These are phyloP conservation scores for Epinephelus fuscoguttatus DNA, from an alignment of 2,113 vertebrate species.

Conservation along the genomic window DNA sequence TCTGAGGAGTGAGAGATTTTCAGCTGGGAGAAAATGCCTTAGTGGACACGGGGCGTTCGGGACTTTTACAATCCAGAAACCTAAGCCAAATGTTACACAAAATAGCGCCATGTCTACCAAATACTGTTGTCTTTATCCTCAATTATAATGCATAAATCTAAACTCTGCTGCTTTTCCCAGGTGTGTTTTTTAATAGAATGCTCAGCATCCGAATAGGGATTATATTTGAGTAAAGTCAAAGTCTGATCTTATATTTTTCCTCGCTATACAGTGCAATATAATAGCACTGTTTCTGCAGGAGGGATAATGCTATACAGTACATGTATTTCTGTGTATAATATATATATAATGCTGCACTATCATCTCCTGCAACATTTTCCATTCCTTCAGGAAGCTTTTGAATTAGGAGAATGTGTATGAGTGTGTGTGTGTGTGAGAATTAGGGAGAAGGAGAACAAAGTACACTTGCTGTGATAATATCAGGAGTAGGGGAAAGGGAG, in stretches of 20 bases:
- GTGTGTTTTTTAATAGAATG: background rate
- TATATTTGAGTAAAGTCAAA: background rate
- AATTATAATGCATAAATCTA: background rate
- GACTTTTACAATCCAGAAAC: background rate
- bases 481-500: slow-evolving; percentile 12
- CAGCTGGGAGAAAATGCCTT: too few species aligned
- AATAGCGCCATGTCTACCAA: background rate
- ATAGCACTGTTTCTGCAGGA: background rate
- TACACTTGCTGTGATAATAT: slow-evolving; percentile 53
- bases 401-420: background rate
- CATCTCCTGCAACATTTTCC: background rate
- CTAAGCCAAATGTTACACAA: background rate
- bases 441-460: background rate
- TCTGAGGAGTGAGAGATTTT: too few species aligned
- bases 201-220: background rate
- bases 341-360: background rate
- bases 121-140: background rate
- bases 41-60: too few species aligned
- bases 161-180: background rate
- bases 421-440: background rate
- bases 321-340: background rate
- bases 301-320: background rate
- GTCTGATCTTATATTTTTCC: background rate
- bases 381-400: background rate
- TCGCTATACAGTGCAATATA: too few species aligned